Evolutionary conservation across 2,888 invertebrate genomes (phyloP), one percentile per base, ranked within the genome.

Genomic region (Ctena decussata): DNA sequence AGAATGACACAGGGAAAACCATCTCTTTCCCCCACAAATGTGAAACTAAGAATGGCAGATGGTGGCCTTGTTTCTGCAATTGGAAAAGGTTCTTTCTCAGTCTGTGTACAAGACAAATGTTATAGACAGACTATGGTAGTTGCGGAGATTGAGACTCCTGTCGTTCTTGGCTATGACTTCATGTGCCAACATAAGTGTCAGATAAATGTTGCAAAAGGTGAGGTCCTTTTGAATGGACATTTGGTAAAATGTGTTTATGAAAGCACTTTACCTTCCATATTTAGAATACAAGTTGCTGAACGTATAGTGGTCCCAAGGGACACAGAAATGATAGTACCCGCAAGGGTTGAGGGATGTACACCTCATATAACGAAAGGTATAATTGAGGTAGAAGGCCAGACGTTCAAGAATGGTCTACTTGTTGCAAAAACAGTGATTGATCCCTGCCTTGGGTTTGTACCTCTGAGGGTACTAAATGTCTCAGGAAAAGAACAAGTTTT

Each of bases 401-500:
- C 53, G 11, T 39, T 24, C 35, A 35, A 46, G 18, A 49, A 53
- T 35, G 74, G 74, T 35, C 11, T 49, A 3, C 12, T 74, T 21
- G 35, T 74, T 15, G 74, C 74, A 30, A 49, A 74, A 53, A 53
- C 74, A 32, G 12, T 74, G 0, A 44, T 74, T 15, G 32, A 74
- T 49, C 73, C 39, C 37, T 71, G 53, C n/a, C 27, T 27, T 32
- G 39, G 46, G 24, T 71, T 79, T 71, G 35, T 80, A 65, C 79
- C 79, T 71, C 32, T 65, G 60, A n/a, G 77, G 32, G 77, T 69
- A 18, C 35, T 46, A n/a, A 65, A 60, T 21, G 77, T 77, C 27
- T 70, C 46, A 21, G 21, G 77, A 65, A 32, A 60, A 39, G 24
- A 60, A 49, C 76, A 72, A 18, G 46, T 46, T 41, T 30, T 72